Base-by-base conservation (phyloP, 1,140 invertebrate genomes). In the Pygmarrhopalites habei region DNA sequence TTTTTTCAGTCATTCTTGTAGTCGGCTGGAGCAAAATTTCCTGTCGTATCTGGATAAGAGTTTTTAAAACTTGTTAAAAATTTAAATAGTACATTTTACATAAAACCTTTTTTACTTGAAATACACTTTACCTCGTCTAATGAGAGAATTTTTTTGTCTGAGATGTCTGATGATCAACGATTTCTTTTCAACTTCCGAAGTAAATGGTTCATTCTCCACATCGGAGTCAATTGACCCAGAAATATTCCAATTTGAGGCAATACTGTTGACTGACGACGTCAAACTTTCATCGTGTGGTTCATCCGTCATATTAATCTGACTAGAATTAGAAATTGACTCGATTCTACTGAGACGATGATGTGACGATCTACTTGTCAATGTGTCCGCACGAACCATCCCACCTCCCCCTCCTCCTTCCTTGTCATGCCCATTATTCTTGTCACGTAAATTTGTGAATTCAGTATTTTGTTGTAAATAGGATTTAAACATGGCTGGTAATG, bases 71-170 rank as follows among this genome's bases (percentile, higher is more conserved):
- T n/a, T n/a, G n/a, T n/a, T n/a, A n/a, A n/a, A n/a, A n/a, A n/a
- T n/a, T n/a, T n/a, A n/a, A n/a, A n/a, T n/a, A n/a, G n/a, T n/a
- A n/a, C n/a, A n/a, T n/a, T n/a, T n/a, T n/a, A n/a, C n/a, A n/a
- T n/a, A n/a, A n/a, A n/a, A n/a, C n/a, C n/a, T n/a, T n/a, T n/a
- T n/a, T n/a, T n/a, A n/a, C n/a, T n/a, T n/a, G n/a, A n/a, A n/a
- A n/a, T n/a, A n/a, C n/a, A n/a, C n/a, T n/a, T n/a, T 69, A 35
- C 66, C 64, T 25, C 66, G 68, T 32, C 68, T 30, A 21, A 64
- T 55, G 15, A 69, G 58, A n/a, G n/a, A n/a, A n/a, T n/a, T n/a
- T 35, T 35, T 35, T 59, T 41, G 51, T 35, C 68, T 43, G 58
- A 66, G 60, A 26, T 66, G 49, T 32, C 68, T 60, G 4, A 66